Evolutionary conservation across 2,888 invertebrate species (phyloP).

Genomic region (Dorcus hopei): DNA sequence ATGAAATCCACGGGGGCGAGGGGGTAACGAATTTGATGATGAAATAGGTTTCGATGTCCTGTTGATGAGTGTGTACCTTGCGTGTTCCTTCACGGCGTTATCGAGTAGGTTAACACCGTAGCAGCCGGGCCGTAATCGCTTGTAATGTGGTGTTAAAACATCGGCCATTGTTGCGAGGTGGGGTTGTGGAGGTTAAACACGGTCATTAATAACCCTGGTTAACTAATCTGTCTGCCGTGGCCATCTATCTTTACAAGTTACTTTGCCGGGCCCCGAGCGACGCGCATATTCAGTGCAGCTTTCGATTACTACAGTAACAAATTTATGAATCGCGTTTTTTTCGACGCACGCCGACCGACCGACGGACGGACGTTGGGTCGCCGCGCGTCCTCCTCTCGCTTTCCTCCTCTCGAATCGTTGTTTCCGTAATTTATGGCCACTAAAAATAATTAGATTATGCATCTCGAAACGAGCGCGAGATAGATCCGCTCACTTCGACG

Average conservation of each 20-base stretch:
- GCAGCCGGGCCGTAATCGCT: conserved; percentile 42
- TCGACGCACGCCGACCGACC: neutral
- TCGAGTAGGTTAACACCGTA: conserved; percentile 13
- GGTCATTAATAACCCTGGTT: conserved; percentile 62
- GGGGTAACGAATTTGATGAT: no score
- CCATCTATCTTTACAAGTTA: conserved; percentile 54
- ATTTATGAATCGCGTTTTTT: conserved; percentile 40
- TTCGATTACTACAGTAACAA: conserved; percentile 44
- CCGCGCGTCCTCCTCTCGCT: neutral
- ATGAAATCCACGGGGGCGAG: no score
- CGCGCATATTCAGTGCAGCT: conserved; percentile 37
- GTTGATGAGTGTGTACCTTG: no score
- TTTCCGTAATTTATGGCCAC: neutral
- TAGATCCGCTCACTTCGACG: no score
- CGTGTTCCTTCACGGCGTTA: no score
- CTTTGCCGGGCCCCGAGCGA: conserved; percentile 42
- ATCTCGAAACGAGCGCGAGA: neutral
- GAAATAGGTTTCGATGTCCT: no score
- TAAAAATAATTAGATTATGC: conserved; percentile 2
- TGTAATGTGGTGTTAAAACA: conserved; percentile 52
- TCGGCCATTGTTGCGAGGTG: conserved; percentile 50
- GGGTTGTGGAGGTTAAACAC: conserved; percentile 59
- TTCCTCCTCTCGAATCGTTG: neutral
- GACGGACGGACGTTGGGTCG: neutral
- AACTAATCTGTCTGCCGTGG: conserved; percentile 61